Base-by-base conservation (phyloP, 2,888 invertebrate species). In the Eupithecia abbreviata region DNA sequence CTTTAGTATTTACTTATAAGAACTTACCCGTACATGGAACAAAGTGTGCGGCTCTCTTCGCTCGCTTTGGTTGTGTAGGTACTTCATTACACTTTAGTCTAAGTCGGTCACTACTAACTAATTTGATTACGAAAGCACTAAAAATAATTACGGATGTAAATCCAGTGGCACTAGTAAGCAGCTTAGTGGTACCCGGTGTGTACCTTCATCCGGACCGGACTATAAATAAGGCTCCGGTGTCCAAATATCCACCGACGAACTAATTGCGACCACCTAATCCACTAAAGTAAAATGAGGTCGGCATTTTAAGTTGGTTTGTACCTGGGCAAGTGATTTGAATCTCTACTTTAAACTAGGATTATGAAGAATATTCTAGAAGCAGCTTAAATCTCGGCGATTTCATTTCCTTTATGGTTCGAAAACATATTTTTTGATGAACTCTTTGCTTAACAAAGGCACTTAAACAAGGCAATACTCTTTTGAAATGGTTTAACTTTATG, bases 261-360 rank as follows among this genome's bases (percentile, higher is more conserved):
- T 91, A 91, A 91, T 91, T 91, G 90, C 89, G 82, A 85, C 86
- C 86, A 88, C 86, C 89, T 91, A 91, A 91, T 91, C 91, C 88
- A 89, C 86, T 86, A 87, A 90, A 91, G 90, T 90, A 90, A 92
- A 91, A 90, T 87, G 84, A 83, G 86, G 84, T 86, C 77, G 82
- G 84, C 73, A 80, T 78, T 80, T 81, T 77, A 81, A 82, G 78
- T 81, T 76, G 75, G 82, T 80, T 82, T 80, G 79, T 85, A 85
- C 82, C 82, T 84, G 82, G 78, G n/a, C 75, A 82, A 84, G 84
- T 85, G 84, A 86, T 87, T 87, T 85, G 85, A 86, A 86, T 85
- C 66, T 71, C 73, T 72, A 73, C 75, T 77, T 78, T 75, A 80
- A 80, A 74, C 76, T 74, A 73, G 72, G 73, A 73, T 71, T 74